Evolutionary conservation across 2,888 invertebrate species (phyloP).

Genomic region (Drosophila dives): DNA sequence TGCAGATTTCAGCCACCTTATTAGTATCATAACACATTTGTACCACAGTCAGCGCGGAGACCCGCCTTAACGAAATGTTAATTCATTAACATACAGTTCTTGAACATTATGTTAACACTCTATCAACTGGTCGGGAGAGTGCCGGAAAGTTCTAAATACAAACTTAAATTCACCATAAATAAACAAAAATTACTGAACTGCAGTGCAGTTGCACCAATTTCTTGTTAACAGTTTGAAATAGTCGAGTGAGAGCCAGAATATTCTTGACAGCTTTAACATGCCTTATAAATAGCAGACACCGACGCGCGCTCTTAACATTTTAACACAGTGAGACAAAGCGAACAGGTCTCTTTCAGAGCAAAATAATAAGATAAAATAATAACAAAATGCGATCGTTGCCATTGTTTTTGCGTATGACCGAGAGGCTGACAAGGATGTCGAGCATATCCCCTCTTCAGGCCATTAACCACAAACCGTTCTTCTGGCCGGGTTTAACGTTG

Average conservation of each 20-base stretch:
- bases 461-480: constrained; percentile 54
- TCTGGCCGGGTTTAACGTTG: constrained; percentile 43
- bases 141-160: background rate
- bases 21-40: background rate
- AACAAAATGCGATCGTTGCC: constrained; percentile 78
- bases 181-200: background rate
- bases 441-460: constrained; percentile 59
- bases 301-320: constrained; percentile 35
- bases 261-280: constrained; percentile 33
- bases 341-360: constrained; percentile 2
- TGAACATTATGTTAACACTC: background rate
- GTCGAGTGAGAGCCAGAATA: constrained; percentile 47
- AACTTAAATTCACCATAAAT: background rate
- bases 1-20: constrained; percentile 22
- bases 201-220: constrained; percentile 20
- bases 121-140: background rate
- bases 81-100: background rate
- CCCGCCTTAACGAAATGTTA: background rate
- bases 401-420: constrained; percentile 77
- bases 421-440: constrained; percentile 67
- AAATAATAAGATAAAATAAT: background rate
- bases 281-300: constrained; percentile 60
- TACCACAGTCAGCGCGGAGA: background rate
- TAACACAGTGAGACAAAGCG: constrained; percentile 15
- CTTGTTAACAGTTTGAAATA: constrained; percentile 48